Conservation (phyloP, 2,113 vertebrate species). For the Taurulus bubalis region DNA sequence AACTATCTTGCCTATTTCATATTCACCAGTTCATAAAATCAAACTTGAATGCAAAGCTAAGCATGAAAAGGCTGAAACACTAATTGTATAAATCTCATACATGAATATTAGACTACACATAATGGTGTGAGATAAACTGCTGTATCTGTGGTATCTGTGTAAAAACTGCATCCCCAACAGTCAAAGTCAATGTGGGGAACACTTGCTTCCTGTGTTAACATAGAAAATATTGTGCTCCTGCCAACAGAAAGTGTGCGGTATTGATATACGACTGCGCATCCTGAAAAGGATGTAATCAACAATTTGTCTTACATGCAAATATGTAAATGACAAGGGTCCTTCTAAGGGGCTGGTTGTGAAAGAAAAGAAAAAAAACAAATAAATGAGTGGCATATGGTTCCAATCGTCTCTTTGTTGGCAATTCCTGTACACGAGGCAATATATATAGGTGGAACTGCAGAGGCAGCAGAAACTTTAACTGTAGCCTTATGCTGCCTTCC, state of each 20-base stretch:
- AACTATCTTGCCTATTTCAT: slow-evolving; percentile 32
- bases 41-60: slow-evolving; percentile 36
- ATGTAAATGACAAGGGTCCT: slow-evolving; percentile 74
- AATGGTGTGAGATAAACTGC: neutral
- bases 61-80: neutral
- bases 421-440: slow-evolving; percentile 76
- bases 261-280: slow-evolving; percentile 42
- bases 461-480: slow-evolving; percentile 74
- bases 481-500: slow-evolving; percentile 69
- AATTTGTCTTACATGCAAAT: slow-evolving; percentile 73
- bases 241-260: neutral
- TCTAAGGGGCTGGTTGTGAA: slow-evolving; percentile 64
- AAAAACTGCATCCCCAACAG: slow-evolving; percentile 10
- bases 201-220: neutral
- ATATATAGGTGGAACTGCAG: slow-evolving; percentile 76
- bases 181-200: neutral
- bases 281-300: slow-evolving; percentile 37
- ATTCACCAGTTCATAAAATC: slow-evolving; percentile 57
- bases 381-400: slow-evolving; percentile 81
- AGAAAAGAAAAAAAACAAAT: slow-evolving; percentile 52
- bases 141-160: slow-evolving; percentile 6
- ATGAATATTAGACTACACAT: neutral
- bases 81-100: slow-evolving; percentile 28
- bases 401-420: slow-evolving; percentile 76
- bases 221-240: neutral